A percentile compares a stretch with the other conserved stretches of the same genome.
These are phyloP conservation scores for Zele albiditarsus DNA, from an alignment of 2,888 invertebrate species.

Conservation along the genomic window DNA sequence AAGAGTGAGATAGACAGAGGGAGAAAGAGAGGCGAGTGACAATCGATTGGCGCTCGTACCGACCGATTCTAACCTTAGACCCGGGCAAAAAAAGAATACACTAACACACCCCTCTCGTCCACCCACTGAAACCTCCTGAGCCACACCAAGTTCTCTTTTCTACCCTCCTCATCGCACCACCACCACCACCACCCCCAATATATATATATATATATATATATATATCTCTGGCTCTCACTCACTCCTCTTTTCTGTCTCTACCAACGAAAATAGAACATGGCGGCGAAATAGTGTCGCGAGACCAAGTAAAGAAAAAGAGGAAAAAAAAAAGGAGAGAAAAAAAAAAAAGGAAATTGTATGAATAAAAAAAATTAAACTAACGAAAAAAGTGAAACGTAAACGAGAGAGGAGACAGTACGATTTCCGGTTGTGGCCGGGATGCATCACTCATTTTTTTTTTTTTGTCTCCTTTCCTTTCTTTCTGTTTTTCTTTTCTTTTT, in stretches of 20 bases:
- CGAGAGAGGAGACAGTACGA: constrained; percentile 7
- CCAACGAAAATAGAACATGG: constrained; percentile 26
- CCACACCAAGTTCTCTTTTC: constrained; percentile 6
- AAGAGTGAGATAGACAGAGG: constrained; percentile 2
- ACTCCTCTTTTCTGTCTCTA: constrained; percentile 1
- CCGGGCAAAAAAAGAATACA: constrained; percentile 36
- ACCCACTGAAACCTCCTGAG: constrained; percentile 21
- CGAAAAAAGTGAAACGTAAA: background rate
- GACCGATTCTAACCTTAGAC: constrained; percentile 42
- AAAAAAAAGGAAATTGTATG: constrained; percentile 12
- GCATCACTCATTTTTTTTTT: constrained; percentile 29
- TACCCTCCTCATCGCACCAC: constrained; percentile 22
- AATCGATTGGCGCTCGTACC: constrained; percentile 42
- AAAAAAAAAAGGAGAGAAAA: background rate
- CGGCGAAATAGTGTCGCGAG: constrained; percentile 18
- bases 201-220: too few species aligned
- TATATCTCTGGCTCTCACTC: constrained; percentile 24
- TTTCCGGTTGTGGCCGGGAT: constrained; percentile 27
- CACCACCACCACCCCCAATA: background rate
- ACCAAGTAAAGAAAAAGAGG: background rate
- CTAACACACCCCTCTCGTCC: constrained; percentile 22
- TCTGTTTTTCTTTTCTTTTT: background rate
- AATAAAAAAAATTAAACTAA: constrained; percentile 8
- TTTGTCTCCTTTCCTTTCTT: background rate
- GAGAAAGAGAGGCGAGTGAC: constrained; percentile 35